Evolutionary conservation across 64 coral and sea anemone genomes (phyloP), one percentile per base, ranked within the genome.

Genomic region (Stylophora pistillata): DNA sequence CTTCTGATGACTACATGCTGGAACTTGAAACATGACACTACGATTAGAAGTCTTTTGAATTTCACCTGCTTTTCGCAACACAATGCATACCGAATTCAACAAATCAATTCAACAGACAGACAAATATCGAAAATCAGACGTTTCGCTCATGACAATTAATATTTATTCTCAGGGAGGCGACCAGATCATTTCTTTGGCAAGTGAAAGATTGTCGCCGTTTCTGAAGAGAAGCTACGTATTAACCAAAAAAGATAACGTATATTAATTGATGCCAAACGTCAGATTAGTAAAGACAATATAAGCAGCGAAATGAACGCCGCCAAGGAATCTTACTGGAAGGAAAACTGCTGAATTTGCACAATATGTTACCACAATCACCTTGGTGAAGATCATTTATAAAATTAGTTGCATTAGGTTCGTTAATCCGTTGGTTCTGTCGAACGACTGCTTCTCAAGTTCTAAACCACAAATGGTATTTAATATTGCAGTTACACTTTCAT

Each of bases 1-100:
- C 69, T 11, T 84, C 77, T 53, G 92, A 94, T 15, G 89, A 95
- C 34, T 84, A n/a, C 60, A 18, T 84, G 62, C 16, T 84, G 62
- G 61, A 84, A 54, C 33, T 84, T 53, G 80, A 84, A 70, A 70
- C 80, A 53, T 84, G 37, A 25, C 52, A n/a, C 21, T 74, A 30
- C 30, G 1, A 68, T 26, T 7, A 60, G 4, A 60, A 12, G 58
- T 60, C 17, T n/a, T 68, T 9, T 68, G 12, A 68, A 68, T 68
- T 68, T 10, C 12, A 0, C 7, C 12, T 12, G 21, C 16, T 20
- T 66, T 23, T n/a, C 21, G 63, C 0, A 68, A 68, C 5, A 5
- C 0, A 64, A 21, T 64, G 61, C 61, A 64, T 23, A 64, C 0
- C 23, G 12, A 25, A 21, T 28, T 25, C 20, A 28, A 68, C 16